These are phyloP conservation scores for Hesperophylax magnus DNA, from an alignment of 1,140 invertebrate genomes.

Conservation along the genomic window DNA sequence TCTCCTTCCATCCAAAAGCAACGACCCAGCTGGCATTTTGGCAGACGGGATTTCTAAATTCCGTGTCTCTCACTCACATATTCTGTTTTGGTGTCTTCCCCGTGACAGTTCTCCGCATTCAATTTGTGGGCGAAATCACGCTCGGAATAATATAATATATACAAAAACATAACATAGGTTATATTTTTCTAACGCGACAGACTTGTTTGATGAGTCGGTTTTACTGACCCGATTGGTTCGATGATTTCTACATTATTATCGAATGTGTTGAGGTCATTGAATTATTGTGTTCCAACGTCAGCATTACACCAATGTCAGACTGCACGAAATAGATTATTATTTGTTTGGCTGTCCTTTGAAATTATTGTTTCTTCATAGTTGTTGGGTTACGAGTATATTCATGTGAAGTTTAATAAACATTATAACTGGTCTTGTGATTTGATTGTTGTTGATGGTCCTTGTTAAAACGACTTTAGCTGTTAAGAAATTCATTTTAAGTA, in stretches of 20 bases:
- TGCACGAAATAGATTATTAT: not conserved
- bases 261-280: not conserved
- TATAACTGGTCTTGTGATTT: too few species aligned
- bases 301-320: not conserved
- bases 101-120: not conserved
- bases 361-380: too few species aligned
- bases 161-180: not conserved
- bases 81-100: not conserved
- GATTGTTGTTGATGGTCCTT: too few species aligned
- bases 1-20: not conserved
- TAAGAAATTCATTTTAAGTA: too few species aligned
- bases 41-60: not conserved
- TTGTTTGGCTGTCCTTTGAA: too few species aligned
- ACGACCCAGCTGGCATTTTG: not conserved
- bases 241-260: slow-evolving; percentile 12
- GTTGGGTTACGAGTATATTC: too few species aligned
- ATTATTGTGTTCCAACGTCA: not conserved
- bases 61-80: not conserved
- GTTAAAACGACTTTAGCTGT: too few species aligned
- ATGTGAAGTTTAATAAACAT: too few species aligned
- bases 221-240: slow-evolving; percentile 11
- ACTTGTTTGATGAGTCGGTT: not conserved
- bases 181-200: not conserved
- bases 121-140: not conserved
- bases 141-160: not conserved